These are phyloP conservation scores for Sebastes nivosus DNA, from an alignment of 2,797 vertebrate species.

Conservation along the genomic window DNA sequence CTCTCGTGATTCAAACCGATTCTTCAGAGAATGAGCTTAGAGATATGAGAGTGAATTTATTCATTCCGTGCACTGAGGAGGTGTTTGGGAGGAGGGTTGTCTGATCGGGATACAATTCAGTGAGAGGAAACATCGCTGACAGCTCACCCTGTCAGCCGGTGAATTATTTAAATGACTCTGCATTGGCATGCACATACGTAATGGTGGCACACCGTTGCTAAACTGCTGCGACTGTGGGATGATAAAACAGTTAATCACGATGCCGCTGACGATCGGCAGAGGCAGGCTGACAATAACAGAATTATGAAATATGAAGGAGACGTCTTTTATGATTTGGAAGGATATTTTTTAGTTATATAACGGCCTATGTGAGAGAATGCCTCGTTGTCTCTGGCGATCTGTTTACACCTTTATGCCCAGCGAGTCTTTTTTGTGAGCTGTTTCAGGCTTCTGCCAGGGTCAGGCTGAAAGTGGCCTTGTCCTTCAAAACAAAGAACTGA, in stretches of 20 bases:
- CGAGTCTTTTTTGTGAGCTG: conserved; percentile 15
- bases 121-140: conserved; percentile 53
- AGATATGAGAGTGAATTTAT: conserved; percentile 49
- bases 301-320: conserved; percentile 33
- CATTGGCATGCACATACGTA: conserved; percentile 41
- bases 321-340: conserved; percentile 31
- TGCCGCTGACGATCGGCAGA: conserved; percentile 40
- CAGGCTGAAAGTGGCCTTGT: conserved; percentile 60
- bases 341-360: conserved; percentile 41
- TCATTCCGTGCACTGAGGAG: conserved; percentile 25
- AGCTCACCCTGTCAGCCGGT: conserved; percentile 56
- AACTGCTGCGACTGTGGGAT: conserved; percentile 20
- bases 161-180: conserved; percentile 67
- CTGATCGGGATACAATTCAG: conserved; percentile 35
- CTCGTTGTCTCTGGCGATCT: conserved; percentile 29
- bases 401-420: conserved; percentile 38
- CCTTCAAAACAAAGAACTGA: conserved; percentile 63
- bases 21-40: conserved; percentile 30
- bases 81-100: conserved; percentile 33
- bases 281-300: conserved; percentile 3
- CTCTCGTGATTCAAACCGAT: conserved; percentile 17
- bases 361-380: conserved; percentile 5
- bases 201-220: conserved; percentile 20
- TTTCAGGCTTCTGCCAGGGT: conserved; percentile 13
- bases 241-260: conserved; percentile 40